Conservation (phyloP, 2,888 invertebrate species). For the Linyphia triangularis region DNA sequence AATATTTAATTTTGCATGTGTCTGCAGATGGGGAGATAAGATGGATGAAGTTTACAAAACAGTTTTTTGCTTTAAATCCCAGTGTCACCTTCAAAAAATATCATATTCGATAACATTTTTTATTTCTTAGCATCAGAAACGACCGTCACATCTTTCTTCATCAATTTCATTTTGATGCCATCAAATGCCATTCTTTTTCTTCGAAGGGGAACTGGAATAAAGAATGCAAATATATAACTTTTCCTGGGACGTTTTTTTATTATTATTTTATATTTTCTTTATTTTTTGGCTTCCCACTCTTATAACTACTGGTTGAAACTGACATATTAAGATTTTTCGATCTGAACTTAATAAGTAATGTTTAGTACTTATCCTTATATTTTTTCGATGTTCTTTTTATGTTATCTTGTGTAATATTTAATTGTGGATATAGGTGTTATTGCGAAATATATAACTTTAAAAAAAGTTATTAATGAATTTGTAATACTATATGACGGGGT, state of each 20-base stretch:
- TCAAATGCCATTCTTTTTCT: background rate
- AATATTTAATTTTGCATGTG: constrained; percentile 39
- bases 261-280: background rate
- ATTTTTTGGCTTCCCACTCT: background rate
- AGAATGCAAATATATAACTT: constrained; percentile 22
- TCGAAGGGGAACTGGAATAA: constrained; percentile 24
- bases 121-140: background rate
- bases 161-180: constrained; percentile 7
- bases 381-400: background rate
- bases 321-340: background rate
- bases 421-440: too few relatives aligned
- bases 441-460: too few relatives aligned
- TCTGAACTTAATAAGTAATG: background rate
- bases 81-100: background rate
- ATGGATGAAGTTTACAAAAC: background rate
- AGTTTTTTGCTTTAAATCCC: background rate
- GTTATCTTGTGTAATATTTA: too few relatives aligned
- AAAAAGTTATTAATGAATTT: too few relatives aligned
- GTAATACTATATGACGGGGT: too few relatives aligned
- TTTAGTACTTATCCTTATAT: background rate
- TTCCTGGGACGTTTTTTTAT: background rate
- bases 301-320: background rate
- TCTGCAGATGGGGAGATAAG: background rate
- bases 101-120: background rate
- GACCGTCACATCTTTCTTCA: constrained; percentile 19